A percentile compares a stretch with the other conserved stretches of the same genome.
Evolutionary conservation across 2,888 invertebrate genomes (phyloP).

Genomic region (Alitta virens): DNA sequence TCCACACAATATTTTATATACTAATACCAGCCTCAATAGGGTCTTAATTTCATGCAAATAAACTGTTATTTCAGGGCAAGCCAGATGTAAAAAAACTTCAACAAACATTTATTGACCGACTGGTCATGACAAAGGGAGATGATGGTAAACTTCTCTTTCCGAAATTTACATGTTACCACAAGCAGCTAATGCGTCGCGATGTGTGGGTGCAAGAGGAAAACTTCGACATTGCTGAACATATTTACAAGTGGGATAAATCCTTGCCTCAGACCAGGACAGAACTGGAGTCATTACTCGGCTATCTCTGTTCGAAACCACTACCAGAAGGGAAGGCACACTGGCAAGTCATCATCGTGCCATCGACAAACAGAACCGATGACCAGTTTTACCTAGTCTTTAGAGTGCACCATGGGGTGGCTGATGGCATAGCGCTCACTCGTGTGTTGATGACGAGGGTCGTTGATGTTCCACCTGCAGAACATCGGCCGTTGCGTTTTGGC

Average conservation of each 20-base stretch:
- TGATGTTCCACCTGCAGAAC: conserved; percentile 14
- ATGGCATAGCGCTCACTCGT: conserved; percentile 26
- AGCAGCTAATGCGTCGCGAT: conserved; percentile 21
- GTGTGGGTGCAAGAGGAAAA: conserved; percentile 26
- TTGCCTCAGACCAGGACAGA: conserved; percentile 4
- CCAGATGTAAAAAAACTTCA: conserved; percentile 11
- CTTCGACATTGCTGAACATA: conserved; percentile 25
- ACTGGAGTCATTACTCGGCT: conserved; percentile 18
- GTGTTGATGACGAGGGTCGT: conserved; percentile 21
- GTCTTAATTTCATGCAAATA: too few species aligned
- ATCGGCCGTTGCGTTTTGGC: conserved; percentile 13
- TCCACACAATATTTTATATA: too few species aligned
- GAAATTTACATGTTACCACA: conserved; percentile 21
- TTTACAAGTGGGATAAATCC: conserved; percentile 10
- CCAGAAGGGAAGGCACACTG: conserved; percentile 18
- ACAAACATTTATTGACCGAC: conserved; percentile 1
- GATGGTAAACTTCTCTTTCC: conserved; percentile 9
- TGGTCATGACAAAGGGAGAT: conserved; percentile 17
- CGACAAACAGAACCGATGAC: neutral
- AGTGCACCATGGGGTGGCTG: conserved; percentile 22
- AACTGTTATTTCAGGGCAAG: conserved; percentile 13
- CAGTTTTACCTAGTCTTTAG: conserved; percentile 1
- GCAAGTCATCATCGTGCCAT: conserved; percentile 21
- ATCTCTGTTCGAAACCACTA: conserved; percentile 19
- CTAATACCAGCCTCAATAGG: too few species aligned